Evolutionary conservation across 2,888 invertebrate genomes (phyloP), one percentile per base, ranked within the genome.

Genomic region (Xylota sylvarum): DNA sequence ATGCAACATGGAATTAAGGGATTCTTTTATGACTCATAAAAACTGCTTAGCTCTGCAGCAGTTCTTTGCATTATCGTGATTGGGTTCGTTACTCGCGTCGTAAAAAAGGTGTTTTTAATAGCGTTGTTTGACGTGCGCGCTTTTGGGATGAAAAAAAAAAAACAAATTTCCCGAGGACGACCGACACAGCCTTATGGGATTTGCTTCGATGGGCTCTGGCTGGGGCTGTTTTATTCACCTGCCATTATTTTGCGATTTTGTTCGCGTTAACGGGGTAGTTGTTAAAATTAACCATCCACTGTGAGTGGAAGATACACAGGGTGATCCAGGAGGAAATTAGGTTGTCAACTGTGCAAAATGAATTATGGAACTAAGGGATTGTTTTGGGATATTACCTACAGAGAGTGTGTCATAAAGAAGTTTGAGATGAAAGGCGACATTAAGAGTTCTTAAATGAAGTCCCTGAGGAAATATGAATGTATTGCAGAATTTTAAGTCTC

Each of bases 1-100:
- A 55, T 77, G 60, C 70, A 85, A 81, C 85, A 67, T 85, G 65
- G 55, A 72, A 85, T 85, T 81, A 81, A 56, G 46, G 76, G 50
- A 60, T 46, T 64, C 32, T 80, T 80, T 85, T 85, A 85, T 50
- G 76, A 32, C 46, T 72, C 81, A 40, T 72, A 67, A 77, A 83
- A 83, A 52, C 14, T 35, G 46, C 69, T 81, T 40, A 65, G 64
- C 65, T 62, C 37, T 52, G 64, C 62, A 55, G 70, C 14, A 50
- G 64, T 58, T 60, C 58, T 76, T 58, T 65, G 65, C 55, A 40
- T 72, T 76, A 77, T 81, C 40, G 65, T 67, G 65, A 81, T 85
- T 77, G 81, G 76, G 65, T 81, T 85, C 81, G 81, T 81, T 81
- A 77, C 70, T 52, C 76, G 58, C 6, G 58, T 62, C 72, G 72